These are phyloP conservation scores for Sepiola atlantica DNA, from an alignment of 2,888 invertebrate species.

Conservation along the genomic window DNA sequence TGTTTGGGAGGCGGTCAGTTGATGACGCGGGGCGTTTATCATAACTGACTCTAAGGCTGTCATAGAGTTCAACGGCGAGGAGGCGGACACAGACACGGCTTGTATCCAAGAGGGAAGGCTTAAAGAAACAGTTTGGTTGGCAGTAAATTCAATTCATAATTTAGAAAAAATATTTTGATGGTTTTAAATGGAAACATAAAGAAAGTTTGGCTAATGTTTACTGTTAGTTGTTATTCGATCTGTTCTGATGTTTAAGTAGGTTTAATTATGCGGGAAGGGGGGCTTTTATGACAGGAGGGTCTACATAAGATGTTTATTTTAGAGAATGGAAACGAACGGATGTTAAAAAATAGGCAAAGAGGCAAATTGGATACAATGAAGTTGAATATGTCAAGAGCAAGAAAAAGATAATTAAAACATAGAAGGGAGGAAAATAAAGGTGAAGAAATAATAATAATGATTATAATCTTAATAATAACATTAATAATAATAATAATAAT, in stretches of 20 bases:
- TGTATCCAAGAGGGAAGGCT: neutral
- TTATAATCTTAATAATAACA: too few relatives aligned
- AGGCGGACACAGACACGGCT: neutral
- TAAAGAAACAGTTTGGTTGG: neutral
- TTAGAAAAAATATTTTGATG: neutral
- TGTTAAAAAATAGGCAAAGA: neutral
- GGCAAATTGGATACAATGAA: neutral
- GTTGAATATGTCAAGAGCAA: neutral
- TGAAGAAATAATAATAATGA: too few relatives aligned
- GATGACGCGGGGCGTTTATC: neutral
- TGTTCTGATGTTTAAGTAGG: neutral
- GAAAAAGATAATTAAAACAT: neutral
- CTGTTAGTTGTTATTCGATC: neutral
- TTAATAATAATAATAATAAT: too few relatives aligned
- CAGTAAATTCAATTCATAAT: neutral
- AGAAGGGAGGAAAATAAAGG: neutral
- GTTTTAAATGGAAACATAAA: neutral
- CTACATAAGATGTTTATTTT: neutral
- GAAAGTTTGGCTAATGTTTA: neutral
- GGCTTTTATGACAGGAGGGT: neutral
- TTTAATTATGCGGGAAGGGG: neutral
- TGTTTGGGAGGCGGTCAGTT: neutral
- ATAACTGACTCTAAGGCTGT: neutral
- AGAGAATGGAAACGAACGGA: neutral
- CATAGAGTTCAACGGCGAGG: neutral